phyloP scores from a whole-genome alignment of 2,113 vertebrate species.

The Phalacrocorax brasilianus region DNA sequence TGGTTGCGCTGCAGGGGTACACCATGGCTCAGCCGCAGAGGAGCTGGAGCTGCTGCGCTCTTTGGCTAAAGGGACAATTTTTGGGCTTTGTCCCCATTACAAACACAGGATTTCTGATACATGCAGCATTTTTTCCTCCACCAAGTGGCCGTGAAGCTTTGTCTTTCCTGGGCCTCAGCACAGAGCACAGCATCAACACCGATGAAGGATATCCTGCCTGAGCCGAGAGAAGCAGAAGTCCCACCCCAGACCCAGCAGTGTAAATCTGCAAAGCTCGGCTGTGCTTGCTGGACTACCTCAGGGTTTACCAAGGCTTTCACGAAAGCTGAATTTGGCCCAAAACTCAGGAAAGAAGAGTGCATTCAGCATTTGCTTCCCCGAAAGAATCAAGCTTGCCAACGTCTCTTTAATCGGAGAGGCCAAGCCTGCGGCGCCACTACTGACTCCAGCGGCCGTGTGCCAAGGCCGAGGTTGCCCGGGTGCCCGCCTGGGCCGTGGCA shows the following conservation, averaged over 20 bases:
- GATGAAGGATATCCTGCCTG: background rate
- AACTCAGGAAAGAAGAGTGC: background rate
- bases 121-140: fast-evolving
- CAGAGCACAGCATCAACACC: background rate
- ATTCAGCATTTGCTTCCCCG: background rate
- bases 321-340: background rate
- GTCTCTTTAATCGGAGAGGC: background rate
- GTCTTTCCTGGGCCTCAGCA: background rate
- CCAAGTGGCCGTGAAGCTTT: background rate
- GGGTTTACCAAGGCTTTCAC: background rate
- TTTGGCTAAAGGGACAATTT: background rate
- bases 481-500: background rate
- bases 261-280: background rate
- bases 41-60: background rate
- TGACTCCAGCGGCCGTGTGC: fast-evolving
- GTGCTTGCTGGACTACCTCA: background rate
- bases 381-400: background rate
- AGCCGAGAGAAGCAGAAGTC: background rate
- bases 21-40: fast-evolving
- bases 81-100: background rate
- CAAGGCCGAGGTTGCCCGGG: background rate
- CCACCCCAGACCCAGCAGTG: background rate
- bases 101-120: background rate
- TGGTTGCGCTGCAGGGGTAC: background rate
- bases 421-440: too few relatives aligned